Evolutionary conservation across 2,113 vertebrate genomes (phyloP).

Genomic region (Raphicerus campestris): DNA sequence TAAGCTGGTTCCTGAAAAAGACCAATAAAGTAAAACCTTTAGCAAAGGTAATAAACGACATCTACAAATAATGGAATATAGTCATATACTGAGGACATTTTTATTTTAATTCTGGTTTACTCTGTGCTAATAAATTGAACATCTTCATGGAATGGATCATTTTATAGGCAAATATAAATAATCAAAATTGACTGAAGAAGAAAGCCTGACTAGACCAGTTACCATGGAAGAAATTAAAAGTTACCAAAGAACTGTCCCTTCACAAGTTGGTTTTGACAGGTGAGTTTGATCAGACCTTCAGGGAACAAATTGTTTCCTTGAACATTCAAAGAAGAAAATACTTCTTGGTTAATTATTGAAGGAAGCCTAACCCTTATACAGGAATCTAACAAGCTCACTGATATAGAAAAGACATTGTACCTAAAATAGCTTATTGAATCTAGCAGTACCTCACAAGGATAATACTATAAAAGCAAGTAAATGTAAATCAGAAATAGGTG

Average conservation of each 20-base stretch:
- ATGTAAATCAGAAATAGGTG: not conserved
- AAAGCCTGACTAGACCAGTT: slow-evolving; percentile 63
- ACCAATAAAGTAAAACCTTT: not conserved
- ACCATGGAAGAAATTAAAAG: slow-evolving; percentile 66
- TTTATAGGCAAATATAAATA: slow-evolving; percentile 73
- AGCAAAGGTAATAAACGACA: not conserved
- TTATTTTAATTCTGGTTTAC: slow-evolving; percentile 58
- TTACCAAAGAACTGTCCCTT: slow-evolving; percentile 66
- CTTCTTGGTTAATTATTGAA: not conserved
- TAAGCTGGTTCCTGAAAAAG: slow-evolving; percentile 39
- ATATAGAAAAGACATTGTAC: not conserved
- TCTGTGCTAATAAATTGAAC: slow-evolving; percentile 65
- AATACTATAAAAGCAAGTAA: not conserved
- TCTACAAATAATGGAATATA: slow-evolving; percentile 29
- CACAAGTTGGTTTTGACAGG: slow-evolving; percentile 64
- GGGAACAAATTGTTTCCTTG: slow-evolving; percentile 44
- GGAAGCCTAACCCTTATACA: not conserved
- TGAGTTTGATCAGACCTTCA: slow-evolving; percentile 58
- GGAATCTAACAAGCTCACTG: not conserved
- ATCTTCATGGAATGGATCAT: slow-evolving; percentile 71
- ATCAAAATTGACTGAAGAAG: slow-evolving; percentile 71
- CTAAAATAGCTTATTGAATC: not conserved
- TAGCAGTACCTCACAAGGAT: not conserved
- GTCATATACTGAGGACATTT: slow-evolving; percentile 1
- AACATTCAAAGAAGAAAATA: slow-evolving; percentile 34